phyloP scores from a whole-genome alignment of 1,140 invertebrate genomes.

The Monomorium pharaonis region DNA sequence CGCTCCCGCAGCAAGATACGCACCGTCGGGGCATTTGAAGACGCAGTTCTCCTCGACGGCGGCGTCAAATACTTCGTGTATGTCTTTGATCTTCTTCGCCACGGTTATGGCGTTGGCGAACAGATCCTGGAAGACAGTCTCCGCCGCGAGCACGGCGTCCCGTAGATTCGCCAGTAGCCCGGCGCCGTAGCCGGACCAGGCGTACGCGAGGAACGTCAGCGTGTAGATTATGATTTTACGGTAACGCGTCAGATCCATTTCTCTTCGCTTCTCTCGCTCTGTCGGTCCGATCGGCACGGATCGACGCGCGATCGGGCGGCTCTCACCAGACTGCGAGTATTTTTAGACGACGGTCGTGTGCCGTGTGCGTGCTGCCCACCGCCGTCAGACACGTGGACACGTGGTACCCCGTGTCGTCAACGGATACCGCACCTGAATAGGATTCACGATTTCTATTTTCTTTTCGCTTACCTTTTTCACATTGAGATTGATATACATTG shows the following conservation, averaged over 20 bases:
- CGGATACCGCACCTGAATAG: too few species aligned
- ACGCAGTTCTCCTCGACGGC: constrained; percentile 93
- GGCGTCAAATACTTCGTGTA: constrained; percentile 93
- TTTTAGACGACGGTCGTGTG: constrained; percentile 72
- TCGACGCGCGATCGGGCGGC: not conserved
- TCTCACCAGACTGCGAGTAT: constrained; percentile 40
- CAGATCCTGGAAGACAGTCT: constrained; percentile 91
- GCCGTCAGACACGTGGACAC: constrained; percentile 37
- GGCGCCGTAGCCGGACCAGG: constrained; percentile 92
- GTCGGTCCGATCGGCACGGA: not conserved
- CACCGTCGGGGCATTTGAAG: constrained; percentile 90
- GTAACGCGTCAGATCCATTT: constrained; percentile 85
- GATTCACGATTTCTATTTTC: too few species aligned
- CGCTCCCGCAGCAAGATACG: constrained; percentile 45
- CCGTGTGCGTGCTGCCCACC: not conserved
- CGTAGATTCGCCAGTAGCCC: constrained; percentile 89
- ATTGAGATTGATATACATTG: too few species aligned
- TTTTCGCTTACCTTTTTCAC: too few species aligned
- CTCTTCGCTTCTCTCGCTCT: not conserved
- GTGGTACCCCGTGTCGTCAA: constrained; percentile 14
- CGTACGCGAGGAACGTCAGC: constrained; percentile 91
- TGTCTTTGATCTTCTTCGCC: constrained; percentile 90
- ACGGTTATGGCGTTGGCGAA: constrained; percentile 91
- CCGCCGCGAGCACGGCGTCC: constrained; percentile 92
- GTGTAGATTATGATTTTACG: constrained; percentile 90